Evolutionary conservation across 2,797 vertebrate species (phyloP), one percentile per base, ranked within the genome.

Genomic region (Prunella strophiata): DNA sequence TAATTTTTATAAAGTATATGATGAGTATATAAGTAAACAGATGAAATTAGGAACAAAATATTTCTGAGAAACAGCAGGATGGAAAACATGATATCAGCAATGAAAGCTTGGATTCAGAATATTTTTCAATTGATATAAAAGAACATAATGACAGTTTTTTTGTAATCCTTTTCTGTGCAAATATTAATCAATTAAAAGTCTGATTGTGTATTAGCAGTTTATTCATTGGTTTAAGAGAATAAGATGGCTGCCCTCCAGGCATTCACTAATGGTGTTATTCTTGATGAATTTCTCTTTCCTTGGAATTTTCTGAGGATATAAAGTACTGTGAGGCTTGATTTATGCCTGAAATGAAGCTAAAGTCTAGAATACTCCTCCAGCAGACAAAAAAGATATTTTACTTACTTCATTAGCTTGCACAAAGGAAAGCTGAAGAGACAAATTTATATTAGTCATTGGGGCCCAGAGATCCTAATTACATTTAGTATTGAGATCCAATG

Each of bases 231-330:
- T 96, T 78, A 96, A 97, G 94, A 97, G 96, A 98, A 97, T 98
- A 98, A 98, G 96, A 98, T 98, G 97, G 97, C 97, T 98, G 81
- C 96, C 98, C 97, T 98, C 96, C 96, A 98, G 98, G 97, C 97
- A 97, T 97, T 97, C 97, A 95, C 96, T 97, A 98, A 97, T 97
- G 97, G 96, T 96, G 97, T 98, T 98, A 97, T 97, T 98, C 97
- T 97, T 98, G 98, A 98, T 98, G 96, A 98, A 98, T 98, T 98
- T 97, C 92, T 95, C 95, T 98, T 98, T 96, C 94, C 97, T 98
- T 96, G 95, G 97, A 97, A 98, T 97, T 98, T 98, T 98, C 96
- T 97, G 97, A 96, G 97, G 97, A 98, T 97, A 89, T 96, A 97
- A 97, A 97, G 79, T 90, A 96, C 97, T 97, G 96, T 94, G 96